Base-by-base conservation (phyloP, 2,797 vertebrate species). In the Typhlichthys subterraneus region DNA sequence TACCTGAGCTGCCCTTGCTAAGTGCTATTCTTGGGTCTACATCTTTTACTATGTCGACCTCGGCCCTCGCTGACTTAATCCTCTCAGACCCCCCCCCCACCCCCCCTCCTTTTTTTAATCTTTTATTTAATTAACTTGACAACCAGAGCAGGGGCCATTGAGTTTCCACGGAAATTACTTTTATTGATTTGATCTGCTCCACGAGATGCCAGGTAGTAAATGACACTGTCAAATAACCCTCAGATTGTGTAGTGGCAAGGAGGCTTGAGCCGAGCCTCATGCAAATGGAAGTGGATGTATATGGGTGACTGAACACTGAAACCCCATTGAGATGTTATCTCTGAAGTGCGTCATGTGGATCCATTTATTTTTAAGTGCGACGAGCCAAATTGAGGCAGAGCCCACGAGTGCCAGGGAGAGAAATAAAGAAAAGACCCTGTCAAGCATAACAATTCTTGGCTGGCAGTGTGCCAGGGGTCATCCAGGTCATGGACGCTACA, bases 341-440 rank as follows among this genome's bases (percentile, higher is more conserved):
- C 61, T 53, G 47, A 85, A 85, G 73, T 79, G 86, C 88, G 88
- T 79, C 87, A 82, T 63, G 76, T 67, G 83, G 79, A 69, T 65
- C 76, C 71, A 19, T 86, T 83, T 72, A 77, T 76, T 79, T 84
- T 82, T 60, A 75, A 86, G 84, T 71, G 64, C 12, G 3, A 70
- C 31, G 1, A 12, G 56, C 55, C 8, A 56, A 69, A 79, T 72
- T 72, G 69, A 80, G 80, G 62, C 71, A 48, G 12, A 51, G 62
- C 53, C 59, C 2, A 10, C 12, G 23, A 74, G 76, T 70, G 60
- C 72, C 42, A 15, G 68, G 65, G 73, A 61, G 42, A 42, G 53
- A 77, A 67, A 51, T 48, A 61, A 79, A 87, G 69, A 88, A 88
- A 84, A 69, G 84, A 74, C 62, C 67, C 83, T 49, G 74, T 85